Conservation (phyloP, 2,888 invertebrate genomes). For the Melinaea marsaeus region DNA sequence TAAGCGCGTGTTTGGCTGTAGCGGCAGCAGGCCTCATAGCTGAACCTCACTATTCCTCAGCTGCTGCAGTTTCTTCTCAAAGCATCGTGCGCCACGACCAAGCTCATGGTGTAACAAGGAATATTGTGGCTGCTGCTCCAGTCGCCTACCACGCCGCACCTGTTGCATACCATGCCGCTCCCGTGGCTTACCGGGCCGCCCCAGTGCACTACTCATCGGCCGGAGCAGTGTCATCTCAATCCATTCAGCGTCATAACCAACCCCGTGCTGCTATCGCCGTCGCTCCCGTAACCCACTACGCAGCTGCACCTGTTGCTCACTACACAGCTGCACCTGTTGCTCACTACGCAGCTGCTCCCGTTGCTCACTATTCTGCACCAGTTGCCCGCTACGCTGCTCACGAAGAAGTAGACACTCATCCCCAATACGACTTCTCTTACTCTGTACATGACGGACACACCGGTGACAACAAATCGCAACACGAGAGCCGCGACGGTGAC, state of each 20-base stretch:
- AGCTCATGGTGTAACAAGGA: not conserved
- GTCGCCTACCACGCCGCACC: slow-evolving; percentile 36
- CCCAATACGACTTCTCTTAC: slow-evolving; percentile 60
- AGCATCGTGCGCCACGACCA: slow-evolving; percentile 20
- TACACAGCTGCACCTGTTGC: not conserved
- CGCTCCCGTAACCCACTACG: slow-evolving; percentile 37
- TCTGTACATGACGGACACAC: slow-evolving; percentile 39
- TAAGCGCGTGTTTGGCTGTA: slow-evolving; percentile 63
- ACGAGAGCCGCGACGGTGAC: slow-evolving; percentile 78
- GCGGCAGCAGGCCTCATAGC: slow-evolving; percentile 59
- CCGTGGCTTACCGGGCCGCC: slow-evolving; percentile 38
- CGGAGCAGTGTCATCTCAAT: slow-evolving; percentile 58
- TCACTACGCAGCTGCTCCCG: slow-evolving; percentile 2
- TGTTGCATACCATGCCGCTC: slow-evolving; percentile 38
- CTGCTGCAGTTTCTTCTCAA: slow-evolving; percentile 19
- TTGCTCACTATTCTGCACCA: slow-evolving; percentile 34
- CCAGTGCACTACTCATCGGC: slow-evolving; percentile 53
- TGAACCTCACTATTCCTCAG: slow-evolving; percentile 56
- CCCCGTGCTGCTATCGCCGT: slow-evolving; percentile 31
- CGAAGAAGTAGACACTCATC: slow-evolving; percentile 52
- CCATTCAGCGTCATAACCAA: slow-evolving; percentile 55
- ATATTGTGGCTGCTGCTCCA: slow-evolving; percentile 27
- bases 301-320: slow-evolving; percentile 40
- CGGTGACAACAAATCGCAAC: slow-evolving; percentile 78
- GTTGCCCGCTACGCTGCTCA: slow-evolving; percentile 51